Percentiles rank a stretch among this genome's conserved stretches.
phyloP scores from a whole-genome alignment of 2,113 vertebrate species.

The Thinocorus orbignyianus region DNA sequence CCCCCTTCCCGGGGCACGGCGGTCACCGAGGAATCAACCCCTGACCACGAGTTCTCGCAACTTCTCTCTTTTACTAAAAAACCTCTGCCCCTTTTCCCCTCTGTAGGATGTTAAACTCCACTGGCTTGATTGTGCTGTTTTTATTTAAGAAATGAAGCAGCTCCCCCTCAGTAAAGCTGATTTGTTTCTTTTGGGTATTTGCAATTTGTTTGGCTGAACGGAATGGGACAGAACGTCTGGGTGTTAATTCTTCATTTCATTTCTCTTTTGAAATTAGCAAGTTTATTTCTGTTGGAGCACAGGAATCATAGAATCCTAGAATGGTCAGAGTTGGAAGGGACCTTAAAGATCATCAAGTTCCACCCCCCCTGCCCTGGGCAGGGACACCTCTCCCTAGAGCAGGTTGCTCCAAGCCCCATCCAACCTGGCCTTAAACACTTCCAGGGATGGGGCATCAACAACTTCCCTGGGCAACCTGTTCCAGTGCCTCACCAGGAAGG shows the following conservation, averaged over 20 bases:
- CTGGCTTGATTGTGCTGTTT: slow-evolving; percentile 54
- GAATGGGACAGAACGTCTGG: neutral
- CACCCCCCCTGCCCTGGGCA: no score
- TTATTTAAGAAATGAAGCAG: slow-evolving; percentile 53
- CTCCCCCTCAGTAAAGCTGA: slow-evolving; percentile 62
- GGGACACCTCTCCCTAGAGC: no score
- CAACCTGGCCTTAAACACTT: no score
- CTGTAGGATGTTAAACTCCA: slow-evolving; percentile 50
- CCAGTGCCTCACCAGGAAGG: no score
- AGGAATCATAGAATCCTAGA: no score
- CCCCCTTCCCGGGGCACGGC: neutral
- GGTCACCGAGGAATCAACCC: neutral
- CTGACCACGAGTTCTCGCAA: neutral
- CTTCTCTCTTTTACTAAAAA: slow-evolving; percentile 7
- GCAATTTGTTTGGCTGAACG: neutral
- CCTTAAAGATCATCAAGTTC: no score
- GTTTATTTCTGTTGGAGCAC: neutral
- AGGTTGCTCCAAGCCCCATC: no score
- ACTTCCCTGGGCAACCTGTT: no score
- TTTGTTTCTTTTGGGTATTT: slow-evolving; percentile 61
- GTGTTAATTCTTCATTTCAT: neutral
- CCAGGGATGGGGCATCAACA: no score
- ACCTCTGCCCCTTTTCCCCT: slow-evolving; percentile 16
- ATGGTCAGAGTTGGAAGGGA: no score
- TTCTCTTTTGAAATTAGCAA: neutral